Evolutionary conservation across 2,797 vertebrate species (phyloP), one percentile per base, ranked within the genome.

Genomic region (Aphelocoma californica): DNA sequence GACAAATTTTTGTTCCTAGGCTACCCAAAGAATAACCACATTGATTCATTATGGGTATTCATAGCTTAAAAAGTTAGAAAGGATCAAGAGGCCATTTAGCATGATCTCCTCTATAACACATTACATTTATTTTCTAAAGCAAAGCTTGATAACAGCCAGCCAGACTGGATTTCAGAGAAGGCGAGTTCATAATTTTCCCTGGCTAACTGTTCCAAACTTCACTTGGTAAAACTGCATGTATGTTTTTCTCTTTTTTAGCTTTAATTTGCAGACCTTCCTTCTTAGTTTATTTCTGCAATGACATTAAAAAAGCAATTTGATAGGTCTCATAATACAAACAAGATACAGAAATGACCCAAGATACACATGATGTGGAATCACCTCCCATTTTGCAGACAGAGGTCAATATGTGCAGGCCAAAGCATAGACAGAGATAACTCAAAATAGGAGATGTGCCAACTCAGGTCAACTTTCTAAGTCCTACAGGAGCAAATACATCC

Each of bases 171-270:
- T 79, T 80, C 48, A 83, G 40, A 62, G 50, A 54, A 71, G 29
- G 15, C 0, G 1, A 72, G 40, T 64, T 67, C 23, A 29, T 54
- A 0, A 13, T 72, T 84, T 72, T 58, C 44, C 47, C 26, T 31
- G 48, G 26, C 44, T 79, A 44, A 81, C 19, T 31, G 18, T 54
- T 86, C 34, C 53, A 89, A 62, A 56, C 18, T 26, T 84, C 40
- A 34, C 31, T 77, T 77, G 29, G 54, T 93, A 72, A 86, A 81
- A 42, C 15, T 21, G 24, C 20, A 18, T 34, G 7, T 26, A 42
- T 5, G 53, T 67, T 45, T 40, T 54, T 61, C 80, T 34, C 13
- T 51, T 45, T 50, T 36, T 67, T 32, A 45, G 11, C 16, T 69
- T 81, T 67, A 36, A 88, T 38, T 86, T 77, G 14, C 45, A 60